These are phyloP conservation scores for Ameiurus melas DNA, from an alignment of 2,113 vertebrate species.

Conservation along the genomic window DNA sequence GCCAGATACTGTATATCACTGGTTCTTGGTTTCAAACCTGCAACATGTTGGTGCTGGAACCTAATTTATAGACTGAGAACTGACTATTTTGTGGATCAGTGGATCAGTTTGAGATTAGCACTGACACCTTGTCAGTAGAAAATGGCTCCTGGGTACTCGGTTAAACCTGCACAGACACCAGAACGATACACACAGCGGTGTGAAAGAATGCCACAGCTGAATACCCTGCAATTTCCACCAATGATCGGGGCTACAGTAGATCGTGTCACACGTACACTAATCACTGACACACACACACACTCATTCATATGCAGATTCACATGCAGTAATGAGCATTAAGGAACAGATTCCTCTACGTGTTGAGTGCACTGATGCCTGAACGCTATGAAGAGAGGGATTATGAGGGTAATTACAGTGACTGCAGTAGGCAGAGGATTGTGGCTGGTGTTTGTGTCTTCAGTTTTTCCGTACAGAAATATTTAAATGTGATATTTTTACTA, in stretches of 20 bases:
- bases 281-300: conserved; percentile 11
- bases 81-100: neutral
- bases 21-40: neutral
- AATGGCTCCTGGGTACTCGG: neutral
- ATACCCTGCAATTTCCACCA: conserved; percentile 26
- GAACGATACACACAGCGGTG: neutral
- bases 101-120: neutral
- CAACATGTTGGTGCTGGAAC: neutral
- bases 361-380: conserved; percentile 14
- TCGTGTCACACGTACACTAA: neutral
- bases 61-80: neutral
- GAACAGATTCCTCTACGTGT: neutral
- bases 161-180: neutral
- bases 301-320: conserved; percentile 17
- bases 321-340: conserved; percentile 12
- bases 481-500: neutral
- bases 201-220: neutral
- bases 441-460: neutral
- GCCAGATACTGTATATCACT: no score
- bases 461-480: neutral
- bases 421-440: neutral
- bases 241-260: conserved; percentile 28
- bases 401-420: conserved; percentile 29
- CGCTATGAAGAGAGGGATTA: conserved; percentile 3
- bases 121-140: neutral